Conservation (phyloP, 2,113 vertebrate species). For the Rhea pennata region DNA sequence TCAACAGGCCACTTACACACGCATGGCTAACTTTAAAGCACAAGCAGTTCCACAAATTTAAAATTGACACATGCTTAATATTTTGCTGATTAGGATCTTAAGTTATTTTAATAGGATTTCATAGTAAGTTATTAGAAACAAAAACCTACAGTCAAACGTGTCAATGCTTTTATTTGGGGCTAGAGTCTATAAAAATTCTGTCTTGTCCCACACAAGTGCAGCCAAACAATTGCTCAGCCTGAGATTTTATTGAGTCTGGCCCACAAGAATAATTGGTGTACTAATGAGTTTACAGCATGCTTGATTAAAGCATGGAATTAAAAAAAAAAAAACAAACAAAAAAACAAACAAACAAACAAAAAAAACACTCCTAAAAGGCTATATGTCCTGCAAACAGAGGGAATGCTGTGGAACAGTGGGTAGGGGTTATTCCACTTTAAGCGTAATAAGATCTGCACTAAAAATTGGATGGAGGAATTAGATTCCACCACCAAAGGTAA, state of each 20-base stretch:
- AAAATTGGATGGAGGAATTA: constrained; percentile 33
- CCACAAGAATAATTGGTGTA: neutral
- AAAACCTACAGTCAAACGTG: neutral
- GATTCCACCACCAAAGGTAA: constrained; percentile 61
- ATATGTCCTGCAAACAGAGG: constrained; percentile 76
- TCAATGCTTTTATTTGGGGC: neutral
- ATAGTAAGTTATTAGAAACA: neutral
- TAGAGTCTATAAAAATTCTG: neutral
- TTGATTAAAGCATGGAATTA: constrained; percentile 33
- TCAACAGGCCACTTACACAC: neutral
- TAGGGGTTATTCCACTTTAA: constrained; percentile 81
- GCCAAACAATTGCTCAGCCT: neutral
- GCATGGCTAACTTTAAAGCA: neutral
- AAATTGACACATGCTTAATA: neutral
- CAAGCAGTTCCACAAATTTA: neutral
- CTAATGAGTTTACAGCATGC: neutral
- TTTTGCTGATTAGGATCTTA: neutral
- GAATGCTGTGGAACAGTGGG: constrained; percentile 81
- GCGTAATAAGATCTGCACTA: constrained; percentile 76
- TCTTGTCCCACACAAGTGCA: neutral
- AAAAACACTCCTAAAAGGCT: constrained; percentile 43
- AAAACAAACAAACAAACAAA: no score
- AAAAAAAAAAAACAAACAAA: neutral
- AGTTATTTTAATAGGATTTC: neutral
- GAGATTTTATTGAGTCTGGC: neutral